Conservation (phyloP, 2,888 invertebrate species). For the Tachystola acroxantha region DNA sequence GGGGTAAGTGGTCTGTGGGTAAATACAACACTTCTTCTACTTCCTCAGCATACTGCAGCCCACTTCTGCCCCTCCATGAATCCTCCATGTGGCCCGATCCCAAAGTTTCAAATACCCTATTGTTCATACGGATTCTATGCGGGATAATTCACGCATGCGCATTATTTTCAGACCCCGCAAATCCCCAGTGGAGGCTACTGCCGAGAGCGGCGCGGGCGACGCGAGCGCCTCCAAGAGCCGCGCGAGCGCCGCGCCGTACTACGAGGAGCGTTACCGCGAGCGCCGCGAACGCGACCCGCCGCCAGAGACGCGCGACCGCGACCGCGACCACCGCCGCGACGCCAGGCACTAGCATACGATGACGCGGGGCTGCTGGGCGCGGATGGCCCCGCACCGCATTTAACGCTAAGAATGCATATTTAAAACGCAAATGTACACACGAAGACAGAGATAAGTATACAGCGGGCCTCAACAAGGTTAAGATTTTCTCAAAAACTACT, state of each 20-base stretch:
- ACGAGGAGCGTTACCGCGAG: constrained; percentile 91
- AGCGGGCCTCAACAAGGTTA: too few relatives aligned
- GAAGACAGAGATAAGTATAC: too few relatives aligned
- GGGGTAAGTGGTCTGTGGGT: too few relatives aligned
- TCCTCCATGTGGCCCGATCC: too few relatives aligned
- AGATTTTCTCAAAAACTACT: too few relatives aligned
- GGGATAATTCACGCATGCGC: background rate
- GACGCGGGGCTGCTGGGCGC: too few relatives aligned
- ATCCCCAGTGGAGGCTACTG: constrained; percentile 76
- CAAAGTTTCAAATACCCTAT: too few relatives aligned
- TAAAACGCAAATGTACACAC: too few relatives aligned
- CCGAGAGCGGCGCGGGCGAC: constrained; percentile 67
- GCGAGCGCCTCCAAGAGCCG: constrained; percentile 75
- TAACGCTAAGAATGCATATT: too few relatives aligned
- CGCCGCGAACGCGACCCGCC: constrained; percentile 80
- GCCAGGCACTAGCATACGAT: constrained; percentile 35
- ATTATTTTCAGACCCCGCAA: constrained; percentile 70
- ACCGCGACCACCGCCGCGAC: constrained; percentile 62
- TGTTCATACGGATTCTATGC: background rate
- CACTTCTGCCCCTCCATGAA: too few relatives aligned
- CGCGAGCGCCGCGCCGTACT: constrained; percentile 81
- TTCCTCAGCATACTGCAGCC: too few relatives aligned
- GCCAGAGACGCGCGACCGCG: constrained; percentile 75
- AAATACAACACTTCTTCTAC: too few relatives aligned
- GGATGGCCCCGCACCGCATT: background rate